phyloP scores from a whole-genome alignment of 2,888 invertebrate species.

The Digitonthophagus gazella region DNA sequence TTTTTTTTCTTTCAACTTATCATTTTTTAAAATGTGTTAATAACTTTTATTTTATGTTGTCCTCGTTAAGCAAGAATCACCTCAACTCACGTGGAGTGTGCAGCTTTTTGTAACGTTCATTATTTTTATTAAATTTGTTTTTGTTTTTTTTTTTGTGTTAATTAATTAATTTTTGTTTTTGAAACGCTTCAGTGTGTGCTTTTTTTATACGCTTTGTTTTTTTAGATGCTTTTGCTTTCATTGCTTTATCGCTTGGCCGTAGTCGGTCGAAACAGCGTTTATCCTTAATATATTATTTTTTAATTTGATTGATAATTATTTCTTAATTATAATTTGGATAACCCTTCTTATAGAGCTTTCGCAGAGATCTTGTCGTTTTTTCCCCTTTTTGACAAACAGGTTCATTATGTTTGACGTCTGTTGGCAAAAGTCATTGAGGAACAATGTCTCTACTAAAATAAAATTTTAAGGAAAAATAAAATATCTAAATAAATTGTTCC shows the following conservation, averaged over 20 bases:
- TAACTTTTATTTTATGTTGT: too few species aligned
- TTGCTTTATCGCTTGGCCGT: constrained; percentile 23
- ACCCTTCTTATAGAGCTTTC: constrained; percentile 51
- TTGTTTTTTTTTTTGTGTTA: constrained; percentile 9
- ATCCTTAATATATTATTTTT: constrained; percentile 41
- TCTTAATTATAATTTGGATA: constrained; percentile 46
- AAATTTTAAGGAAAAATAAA: not conserved
- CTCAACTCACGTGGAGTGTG: too few species aligned
- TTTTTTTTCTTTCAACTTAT: too few species aligned
- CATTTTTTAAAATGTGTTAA: too few species aligned
- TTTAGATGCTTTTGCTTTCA: constrained; percentile 22
- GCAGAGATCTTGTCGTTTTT: constrained; percentile 32
- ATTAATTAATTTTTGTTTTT: not conserved
- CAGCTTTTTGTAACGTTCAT: constrained; percentile 20
- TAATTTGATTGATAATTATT: constrained; percentile 23
- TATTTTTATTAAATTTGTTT: constrained; percentile 24
- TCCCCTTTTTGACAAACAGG: not conserved
- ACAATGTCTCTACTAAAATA: too few species aligned
- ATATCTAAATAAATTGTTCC: not conserved
- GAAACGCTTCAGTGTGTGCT: not conserved
- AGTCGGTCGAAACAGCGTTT: constrained; percentile 42
- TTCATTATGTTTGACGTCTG: not conserved
- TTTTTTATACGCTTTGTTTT: constrained; percentile 40
- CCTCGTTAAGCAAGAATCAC: too few species aligned
- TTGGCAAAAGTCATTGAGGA: not conserved